Percentiles rank a stretch among this genome's conserved stretches.
Evolutionary conservation across 2,888 invertebrate species (phyloP).

Genomic region (Capitulum mitella): DNA sequence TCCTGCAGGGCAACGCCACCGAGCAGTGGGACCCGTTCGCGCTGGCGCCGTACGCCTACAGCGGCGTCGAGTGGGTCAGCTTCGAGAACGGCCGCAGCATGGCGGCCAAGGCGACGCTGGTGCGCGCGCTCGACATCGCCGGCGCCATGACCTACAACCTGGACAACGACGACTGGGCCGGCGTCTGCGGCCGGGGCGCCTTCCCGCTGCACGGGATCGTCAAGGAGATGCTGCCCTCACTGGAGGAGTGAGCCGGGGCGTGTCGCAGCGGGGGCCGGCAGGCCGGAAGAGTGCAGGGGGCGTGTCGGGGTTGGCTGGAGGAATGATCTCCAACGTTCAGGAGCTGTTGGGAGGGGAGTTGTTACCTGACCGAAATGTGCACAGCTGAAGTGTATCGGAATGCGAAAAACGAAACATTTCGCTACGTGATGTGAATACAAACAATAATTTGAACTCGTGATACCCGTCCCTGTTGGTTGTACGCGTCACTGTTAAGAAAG

Average conservation of each 20-base stretch:
- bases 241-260: not conserved
- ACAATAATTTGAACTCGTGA: no score
- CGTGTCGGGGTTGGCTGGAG: no score
- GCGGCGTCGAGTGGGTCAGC: constrained; percentile 70
- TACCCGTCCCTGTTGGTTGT: no score
- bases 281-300: no score
- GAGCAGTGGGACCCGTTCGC: constrained; percentile 58
- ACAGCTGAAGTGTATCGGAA: no score
- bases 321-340: no score
- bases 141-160: constrained; percentile 79
- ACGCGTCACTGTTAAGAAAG: no score
- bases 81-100: constrained; percentile 67
- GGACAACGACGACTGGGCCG: constrained; percentile 64
- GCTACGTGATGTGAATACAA: no score
- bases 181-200: constrained; percentile 38
- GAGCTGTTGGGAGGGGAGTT: no score
- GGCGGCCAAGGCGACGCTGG: constrained; percentile 54
- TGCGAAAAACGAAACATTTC: no score
- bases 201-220: constrained; percentile 43
- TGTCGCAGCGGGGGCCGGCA: no score
- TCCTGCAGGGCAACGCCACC: constrained; percentile 50
- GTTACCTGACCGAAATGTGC: no score
- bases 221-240: not conserved
- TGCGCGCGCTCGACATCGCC: constrained; percentile 56
- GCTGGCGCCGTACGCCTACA: constrained; percentile 67